A percentile compares a stretch with the other conserved stretches of the same genome.
These are phyloP conservation scores for Labrus mixtus DNA, from an alignment of 2,113 vertebrate genomes.

Conservation along the genomic window DNA sequence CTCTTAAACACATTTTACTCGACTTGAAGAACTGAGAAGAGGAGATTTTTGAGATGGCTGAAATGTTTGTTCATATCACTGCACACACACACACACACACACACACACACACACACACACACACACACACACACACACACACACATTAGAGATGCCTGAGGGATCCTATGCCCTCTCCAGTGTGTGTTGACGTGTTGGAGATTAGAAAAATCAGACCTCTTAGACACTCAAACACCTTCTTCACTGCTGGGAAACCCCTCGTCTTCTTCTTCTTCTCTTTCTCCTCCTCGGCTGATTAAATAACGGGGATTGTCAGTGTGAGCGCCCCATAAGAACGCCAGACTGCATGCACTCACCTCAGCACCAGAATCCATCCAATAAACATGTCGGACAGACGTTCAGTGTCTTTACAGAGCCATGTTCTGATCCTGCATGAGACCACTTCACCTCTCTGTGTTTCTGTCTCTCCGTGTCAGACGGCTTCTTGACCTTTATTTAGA, in stretches of 20 bases:
- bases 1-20: neutral
- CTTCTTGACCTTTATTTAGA: conserved; percentile 19
- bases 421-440: neutral
- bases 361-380: no score
- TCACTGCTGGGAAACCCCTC: neutral
- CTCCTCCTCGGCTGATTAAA: neutral
- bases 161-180: neutral
- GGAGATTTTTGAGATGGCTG: neutral
- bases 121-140: conserved; percentile 6
- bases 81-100: conserved; percentile 16
- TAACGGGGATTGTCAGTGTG: neutral
- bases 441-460: neutral
- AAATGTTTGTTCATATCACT: neutral
- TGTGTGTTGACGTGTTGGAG: conserved; percentile 62
- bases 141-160: conserved; percentile 5
- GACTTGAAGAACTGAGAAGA: neutral
- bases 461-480: neutral
- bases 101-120: conserved; percentile 2
- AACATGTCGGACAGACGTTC: no score
- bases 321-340: no score
- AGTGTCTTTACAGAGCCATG: neutral
- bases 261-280: neutral
- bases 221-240: conserved; percentile 4
- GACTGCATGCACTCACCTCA: no score
- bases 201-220: conserved; percentile 38